Base-by-base conservation (phyloP, 2,888 invertebrate species). In the Thelaira solivaga region DNA sequence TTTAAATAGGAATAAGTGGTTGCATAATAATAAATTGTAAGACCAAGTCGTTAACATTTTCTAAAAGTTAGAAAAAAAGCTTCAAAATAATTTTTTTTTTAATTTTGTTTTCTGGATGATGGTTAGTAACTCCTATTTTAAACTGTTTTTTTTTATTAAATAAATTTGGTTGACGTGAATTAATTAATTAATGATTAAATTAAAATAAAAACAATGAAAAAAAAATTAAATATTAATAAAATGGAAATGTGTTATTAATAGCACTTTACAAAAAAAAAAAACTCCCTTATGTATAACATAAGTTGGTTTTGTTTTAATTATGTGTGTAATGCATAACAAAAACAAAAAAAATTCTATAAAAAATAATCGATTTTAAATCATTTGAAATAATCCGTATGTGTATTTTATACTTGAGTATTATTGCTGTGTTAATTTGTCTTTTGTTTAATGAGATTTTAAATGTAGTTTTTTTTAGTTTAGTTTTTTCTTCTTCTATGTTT, bases 361-460 rank as follows among this genome's bases (percentile, higher is more conserved):
- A 55, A 72, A 47, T 41, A 64, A 11, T 7, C 36, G 74, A 82
- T 85, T 76, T 73, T 73, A 62, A 80, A 80, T 78, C 81, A 81
- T 72, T 77, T 81, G 64, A 82, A 83, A 83, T 84, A 85, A 83
- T 83, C 81, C 80, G 83, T 85, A 83, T 83, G 81, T 78, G 83
- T 85, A 85, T 87, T 85, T 86, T 83, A 86, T 86, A 87, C 85
- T 86, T 86, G 86, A 86, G 86, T 86, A 87, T 87, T 86, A 84
- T 84, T 85, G 83, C 81, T 68, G 80, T 76, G 36, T 41, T 76
- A 65, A 26, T 62, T 61, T 68, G 2, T 10, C 57, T 34, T 53
- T 72, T n/a, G n/a, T n/a, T 47, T 36, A 13, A 16, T 39, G 36
- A n/a, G 36, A 13, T 45, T 31, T 26, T 24, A 13, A 13, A 10